Evolutionary conservation across 2,888 invertebrate genomes (phyloP).

Genomic region (Podabrus alpinus): DNA sequence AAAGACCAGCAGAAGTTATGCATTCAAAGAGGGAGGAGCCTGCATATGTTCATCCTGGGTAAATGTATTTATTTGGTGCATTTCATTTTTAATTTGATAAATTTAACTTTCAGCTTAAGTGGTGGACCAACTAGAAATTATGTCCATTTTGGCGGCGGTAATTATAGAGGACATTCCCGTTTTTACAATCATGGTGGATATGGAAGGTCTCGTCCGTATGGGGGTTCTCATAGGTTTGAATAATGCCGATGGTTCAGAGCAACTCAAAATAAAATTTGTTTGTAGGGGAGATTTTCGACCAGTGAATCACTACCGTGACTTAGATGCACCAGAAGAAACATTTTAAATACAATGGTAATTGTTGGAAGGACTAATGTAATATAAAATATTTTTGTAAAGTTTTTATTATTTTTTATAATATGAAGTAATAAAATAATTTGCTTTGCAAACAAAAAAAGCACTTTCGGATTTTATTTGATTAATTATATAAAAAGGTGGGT

Average conservation of each 20-base stretch:
- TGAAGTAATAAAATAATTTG: not conserved
- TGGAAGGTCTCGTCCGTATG: conserved; percentile 24
- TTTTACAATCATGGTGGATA: conserved; percentile 59
- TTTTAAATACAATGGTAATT: not conserved
- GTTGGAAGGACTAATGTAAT: not conserved
- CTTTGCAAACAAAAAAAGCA: not conserved
- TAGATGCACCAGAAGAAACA: conserved; percentile 90
- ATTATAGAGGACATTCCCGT: conserved; percentile 56
- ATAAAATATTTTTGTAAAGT: not conserved
- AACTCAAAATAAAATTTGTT: not conserved
- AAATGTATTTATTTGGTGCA: not conserved
- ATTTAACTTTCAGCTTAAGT: conserved; percentile 10
- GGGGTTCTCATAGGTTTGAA: conserved; percentile 40
- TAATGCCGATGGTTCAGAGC: not conserved
- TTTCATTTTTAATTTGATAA: conserved; percentile 9
- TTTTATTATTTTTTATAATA: not conserved
- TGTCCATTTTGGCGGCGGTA: conserved; percentile 45
- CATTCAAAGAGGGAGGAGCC: conserved; percentile 58
- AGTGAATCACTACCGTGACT: conserved; percentile 89
- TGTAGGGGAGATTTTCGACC: conserved; percentile 80
- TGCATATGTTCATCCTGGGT: conserved; percentile 52
- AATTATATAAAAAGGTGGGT: not conserved
- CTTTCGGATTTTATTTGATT: not conserved
- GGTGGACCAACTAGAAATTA: conserved; percentile 49
- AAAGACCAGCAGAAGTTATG: conserved; percentile 92